Percentiles rank a stretch among this genome's conserved stretches.
phyloP scores from a whole-genome alignment of 2,113 vertebrate genomes.

The Calypte anna region DNA sequence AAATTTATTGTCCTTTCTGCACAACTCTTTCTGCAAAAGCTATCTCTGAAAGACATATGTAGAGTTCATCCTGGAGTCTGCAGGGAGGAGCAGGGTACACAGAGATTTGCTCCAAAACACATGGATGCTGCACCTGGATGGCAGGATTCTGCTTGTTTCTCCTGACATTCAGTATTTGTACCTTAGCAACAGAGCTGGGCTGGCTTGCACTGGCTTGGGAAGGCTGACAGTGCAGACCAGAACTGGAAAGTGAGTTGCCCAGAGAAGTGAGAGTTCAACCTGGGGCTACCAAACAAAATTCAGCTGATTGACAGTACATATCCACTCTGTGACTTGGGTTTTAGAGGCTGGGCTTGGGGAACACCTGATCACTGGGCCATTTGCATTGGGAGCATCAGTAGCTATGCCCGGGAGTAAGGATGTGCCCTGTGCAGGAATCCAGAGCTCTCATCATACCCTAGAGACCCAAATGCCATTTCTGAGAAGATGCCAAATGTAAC shows the following conservation, averaged over 20 bases:
- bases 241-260: neutral
- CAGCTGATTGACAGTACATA: accelerated
- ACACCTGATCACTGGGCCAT: no score
- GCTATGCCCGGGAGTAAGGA: neutral
- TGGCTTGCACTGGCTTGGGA: neutral
- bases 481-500: neutral
- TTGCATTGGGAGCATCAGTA: neutral
- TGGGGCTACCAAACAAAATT: neutral
- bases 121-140: accelerated
- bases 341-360: neutral
- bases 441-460: neutral
- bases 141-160: neutral
- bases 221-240: neutral
- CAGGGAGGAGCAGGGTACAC: neutral
- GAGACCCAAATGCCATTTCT: neutral
- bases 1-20: neutral
- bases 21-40: neutral
- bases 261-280: no score
- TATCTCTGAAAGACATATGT: accelerated
- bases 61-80: neutral
- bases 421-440: no score
- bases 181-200: accelerated
- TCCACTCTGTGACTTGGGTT: neutral
- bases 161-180: accelerated
- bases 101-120: accelerated